phyloP scores from a whole-genome alignment of 2,888 invertebrate genomes.

The Macroteleia sp. region DNA sequence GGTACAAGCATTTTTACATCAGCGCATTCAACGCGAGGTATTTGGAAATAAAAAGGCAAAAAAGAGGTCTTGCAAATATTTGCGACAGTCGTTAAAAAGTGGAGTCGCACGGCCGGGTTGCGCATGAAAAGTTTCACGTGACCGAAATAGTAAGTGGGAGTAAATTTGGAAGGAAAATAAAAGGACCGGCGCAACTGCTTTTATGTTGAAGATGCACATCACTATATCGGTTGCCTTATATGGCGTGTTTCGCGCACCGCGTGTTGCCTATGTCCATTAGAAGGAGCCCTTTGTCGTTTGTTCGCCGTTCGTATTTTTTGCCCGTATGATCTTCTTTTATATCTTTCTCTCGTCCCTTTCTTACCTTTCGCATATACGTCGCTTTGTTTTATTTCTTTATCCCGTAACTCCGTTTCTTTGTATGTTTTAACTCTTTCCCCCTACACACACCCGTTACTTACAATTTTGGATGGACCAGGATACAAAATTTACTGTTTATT shows the following conservation, averaged over 20 bases:
- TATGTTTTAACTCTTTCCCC: too few species aligned
- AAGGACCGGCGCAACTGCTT: constrained; percentile 53
- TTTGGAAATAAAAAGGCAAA: background rate
- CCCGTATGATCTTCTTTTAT: constrained; percentile 68
- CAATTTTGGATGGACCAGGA: too few species aligned
- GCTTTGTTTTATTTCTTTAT: constrained; percentile 69
- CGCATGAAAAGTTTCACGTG: constrained; percentile 43
- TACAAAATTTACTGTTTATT: too few species aligned
- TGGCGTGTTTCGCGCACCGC: constrained; percentile 74
- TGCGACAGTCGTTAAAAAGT: constrained; percentile 35
- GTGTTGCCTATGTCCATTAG: constrained; percentile 75
- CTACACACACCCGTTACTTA: too few species aligned
- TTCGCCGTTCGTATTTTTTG: constrained; percentile 66
- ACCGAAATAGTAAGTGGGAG: constrained; percentile 53
- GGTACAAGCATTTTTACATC: background rate
- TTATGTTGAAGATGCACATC: constrained; percentile 61
- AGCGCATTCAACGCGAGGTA: background rate
- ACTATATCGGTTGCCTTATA: constrained; percentile 76
- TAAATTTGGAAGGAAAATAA: constrained; percentile 54
- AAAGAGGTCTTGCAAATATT: constrained; percentile 21
- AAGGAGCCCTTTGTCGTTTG: constrained; percentile 78
- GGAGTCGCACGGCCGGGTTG: constrained; percentile 5
- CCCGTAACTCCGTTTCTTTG: constrained; percentile 37
- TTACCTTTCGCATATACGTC: constrained; percentile 21
- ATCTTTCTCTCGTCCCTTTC: constrained; percentile 25